These are phyloP conservation scores for Neuroscelio doddi DNA, from an alignment of 2,888 invertebrate genomes.

Conservation along the genomic window DNA sequence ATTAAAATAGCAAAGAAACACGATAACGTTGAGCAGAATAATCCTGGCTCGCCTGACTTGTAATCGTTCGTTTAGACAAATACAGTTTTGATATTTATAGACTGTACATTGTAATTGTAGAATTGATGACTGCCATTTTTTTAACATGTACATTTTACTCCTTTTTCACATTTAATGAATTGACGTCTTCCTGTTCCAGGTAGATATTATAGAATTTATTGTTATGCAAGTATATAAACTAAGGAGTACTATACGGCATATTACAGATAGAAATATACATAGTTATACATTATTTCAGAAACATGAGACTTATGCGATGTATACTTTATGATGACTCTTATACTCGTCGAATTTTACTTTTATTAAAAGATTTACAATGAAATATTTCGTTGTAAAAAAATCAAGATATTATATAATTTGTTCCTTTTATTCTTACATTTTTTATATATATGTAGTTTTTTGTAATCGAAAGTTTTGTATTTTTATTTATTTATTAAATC, in stretches of 20 bases:
- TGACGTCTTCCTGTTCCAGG: slow-evolving; percentile 26
- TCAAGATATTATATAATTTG: too few relatives aligned
- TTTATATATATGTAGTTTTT: too few relatives aligned
- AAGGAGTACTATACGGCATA: too few relatives aligned
- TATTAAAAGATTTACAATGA: too few relatives aligned
- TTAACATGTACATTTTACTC: slow-evolving; percentile 1
- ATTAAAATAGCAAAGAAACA: slow-evolving; percentile 71
- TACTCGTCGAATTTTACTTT: too few relatives aligned
- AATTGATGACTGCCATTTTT: slow-evolving; percentile 25
- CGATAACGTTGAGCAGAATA: slow-evolving; percentile 41
- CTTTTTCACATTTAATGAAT: too few relatives aligned
- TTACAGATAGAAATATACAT: too few relatives aligned
- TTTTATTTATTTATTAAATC: too few relatives aligned
- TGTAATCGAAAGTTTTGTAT: too few relatives aligned
- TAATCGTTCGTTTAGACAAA: slow-evolving; percentile 18
- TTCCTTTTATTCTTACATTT: too few relatives aligned
- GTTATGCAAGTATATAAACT: slow-evolving; percentile 1
- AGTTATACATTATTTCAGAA: too few relatives aligned
- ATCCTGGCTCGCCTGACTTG: slow-evolving; percentile 22
- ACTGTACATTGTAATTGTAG: slow-evolving; percentile 24
- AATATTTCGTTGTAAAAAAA: too few relatives aligned
- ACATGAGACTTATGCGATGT: not conserved
- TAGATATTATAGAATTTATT: slow-evolving; percentile 20
- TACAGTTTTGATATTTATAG: slow-evolving; percentile 13
- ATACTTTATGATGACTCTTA: not conserved